Percentiles rank a stretch among this genome's conserved stretches.
These are phyloP conservation scores for Pachyseris speciosa DNA, from an alignment of 64 coral and sea anemone species.

Conservation along the genomic window DNA sequence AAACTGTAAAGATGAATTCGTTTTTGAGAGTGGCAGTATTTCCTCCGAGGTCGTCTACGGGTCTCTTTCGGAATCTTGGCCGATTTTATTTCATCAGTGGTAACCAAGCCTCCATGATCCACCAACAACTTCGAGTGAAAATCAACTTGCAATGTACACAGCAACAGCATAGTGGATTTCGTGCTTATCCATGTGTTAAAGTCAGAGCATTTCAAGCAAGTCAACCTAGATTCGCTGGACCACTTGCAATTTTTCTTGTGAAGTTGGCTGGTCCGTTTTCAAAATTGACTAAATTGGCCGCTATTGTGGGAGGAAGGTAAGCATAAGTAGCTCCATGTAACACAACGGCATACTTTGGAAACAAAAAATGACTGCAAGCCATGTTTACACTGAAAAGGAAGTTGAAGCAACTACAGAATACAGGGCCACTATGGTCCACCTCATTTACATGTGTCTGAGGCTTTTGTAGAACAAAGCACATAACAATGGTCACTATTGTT, in stretches of 20 bases:
- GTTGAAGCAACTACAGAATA: too few relatives aligned
- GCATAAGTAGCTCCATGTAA: too few relatives aligned
- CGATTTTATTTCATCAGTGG: not conserved
- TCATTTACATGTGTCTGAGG: too few relatives aligned
- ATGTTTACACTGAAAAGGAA: too few relatives aligned
- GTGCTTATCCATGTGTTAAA: not conserved
- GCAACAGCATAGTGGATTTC: not conserved
- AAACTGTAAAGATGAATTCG: not conserved
- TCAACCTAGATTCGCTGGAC: conserved; percentile 60
- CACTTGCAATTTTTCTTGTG: conserved; percentile 70
- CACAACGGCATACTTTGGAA: too few relatives aligned
- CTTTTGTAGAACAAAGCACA: too few relatives aligned
- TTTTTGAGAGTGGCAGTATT: not conserved
- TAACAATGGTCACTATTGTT: too few relatives aligned
- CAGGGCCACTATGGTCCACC: too few relatives aligned
- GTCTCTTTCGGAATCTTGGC: not conserved
- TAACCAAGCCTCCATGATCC: not conserved
- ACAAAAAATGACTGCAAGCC: too few relatives aligned
- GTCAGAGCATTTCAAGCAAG: conserved; percentile 39
- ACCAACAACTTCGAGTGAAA: not conserved
- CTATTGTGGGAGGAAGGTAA: conserved; percentile 80
- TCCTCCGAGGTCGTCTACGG: not conserved
- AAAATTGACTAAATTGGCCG: conserved; percentile 72
- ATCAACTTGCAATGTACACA: not conserved
- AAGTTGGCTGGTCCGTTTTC: conserved; percentile 82